Evolutionary conservation across 2,797 vertebrate species (phyloP).

Genomic region (Sebastes glaucus): DNA sequence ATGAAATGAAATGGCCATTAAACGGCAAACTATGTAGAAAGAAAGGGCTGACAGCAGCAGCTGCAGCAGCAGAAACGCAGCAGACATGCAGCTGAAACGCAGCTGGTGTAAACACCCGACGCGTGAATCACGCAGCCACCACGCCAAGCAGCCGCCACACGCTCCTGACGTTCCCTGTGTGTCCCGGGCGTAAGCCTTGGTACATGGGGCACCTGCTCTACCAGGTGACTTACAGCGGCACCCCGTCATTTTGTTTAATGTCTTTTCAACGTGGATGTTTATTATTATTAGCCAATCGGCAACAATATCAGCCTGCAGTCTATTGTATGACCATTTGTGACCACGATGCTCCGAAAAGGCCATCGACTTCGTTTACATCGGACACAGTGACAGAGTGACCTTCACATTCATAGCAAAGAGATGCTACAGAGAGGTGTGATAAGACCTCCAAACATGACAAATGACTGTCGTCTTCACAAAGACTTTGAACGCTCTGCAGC

Average conservation of each 20-base stretch:
- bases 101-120: too few species aligned
- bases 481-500: conserved; percentile 12
- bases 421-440: conserved; percentile 30
- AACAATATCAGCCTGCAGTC: neutral
- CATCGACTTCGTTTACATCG: conserved; percentile 32
- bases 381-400: conserved; percentile 9
- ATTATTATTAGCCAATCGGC: conserved; percentile 16
- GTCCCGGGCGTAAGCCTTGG: too few species aligned
- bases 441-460: conserved; percentile 43
- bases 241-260: neutral
- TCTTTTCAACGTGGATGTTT: neutral
- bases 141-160: too few species aligned
- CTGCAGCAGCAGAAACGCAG: too few species aligned
- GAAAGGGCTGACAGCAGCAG: too few species aligned
- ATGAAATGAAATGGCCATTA: too few species aligned
- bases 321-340: neutral
- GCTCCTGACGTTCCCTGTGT: too few species aligned
- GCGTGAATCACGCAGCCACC: too few species aligned
- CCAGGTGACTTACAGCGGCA: too few species aligned
- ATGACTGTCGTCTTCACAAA: conserved; percentile 9
- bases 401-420: conserved; percentile 25
- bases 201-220: too few species aligned
- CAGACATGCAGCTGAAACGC: too few species aligned
- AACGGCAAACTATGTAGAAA: too few species aligned
- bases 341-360: conserved; percentile 28